Evolutionary conservation across 2,888 invertebrate species (phyloP).

Genomic region (Tachina fera): DNA sequence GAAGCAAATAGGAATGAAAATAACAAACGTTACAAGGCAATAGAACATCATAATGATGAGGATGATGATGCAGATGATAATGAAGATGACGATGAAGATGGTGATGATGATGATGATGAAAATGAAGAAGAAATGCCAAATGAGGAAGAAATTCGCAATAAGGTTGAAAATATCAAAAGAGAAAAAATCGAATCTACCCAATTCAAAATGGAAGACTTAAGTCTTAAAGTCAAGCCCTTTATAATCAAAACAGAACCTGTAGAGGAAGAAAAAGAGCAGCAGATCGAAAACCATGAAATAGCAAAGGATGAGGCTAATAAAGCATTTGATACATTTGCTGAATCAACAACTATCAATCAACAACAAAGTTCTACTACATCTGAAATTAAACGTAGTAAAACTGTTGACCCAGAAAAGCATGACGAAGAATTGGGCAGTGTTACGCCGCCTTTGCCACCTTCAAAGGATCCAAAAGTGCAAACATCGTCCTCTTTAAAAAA

Average conservation of each 20-base stretch:
- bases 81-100: too few species aligned
- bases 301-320: neutral
- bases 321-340: conserved; percentile 78
- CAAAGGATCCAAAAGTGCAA: conserved; percentile 24
- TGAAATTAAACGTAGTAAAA: conserved; percentile 3
- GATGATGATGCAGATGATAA: too few species aligned
- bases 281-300: neutral
- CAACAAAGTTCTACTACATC: neutral
- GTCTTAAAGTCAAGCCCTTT: conserved; percentile 55
- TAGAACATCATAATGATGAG: neutral
- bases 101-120: too few species aligned
- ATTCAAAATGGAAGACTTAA: conserved; percentile 62
- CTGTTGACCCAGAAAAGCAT: neutral
- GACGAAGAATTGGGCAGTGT: conserved; percentile 63
- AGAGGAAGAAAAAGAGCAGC: conserved; percentile 38
- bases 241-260: conserved; percentile 58
- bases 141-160: conserved; percentile 63
- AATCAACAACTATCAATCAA: conserved; percentile 76
- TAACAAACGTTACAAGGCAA: neutral
- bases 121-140: conserved; percentile 46
- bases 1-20: conserved; percentile 34
- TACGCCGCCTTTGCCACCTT: conserved; percentile 75
- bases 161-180: conserved; percentile 61
- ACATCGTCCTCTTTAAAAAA: conserved; percentile 66
- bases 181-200: conserved; percentile 63